These are phyloP conservation scores for Mesochorus sp. DNA, from an alignment of 2,888 invertebrate genomes.

Conservation along the genomic window DNA sequence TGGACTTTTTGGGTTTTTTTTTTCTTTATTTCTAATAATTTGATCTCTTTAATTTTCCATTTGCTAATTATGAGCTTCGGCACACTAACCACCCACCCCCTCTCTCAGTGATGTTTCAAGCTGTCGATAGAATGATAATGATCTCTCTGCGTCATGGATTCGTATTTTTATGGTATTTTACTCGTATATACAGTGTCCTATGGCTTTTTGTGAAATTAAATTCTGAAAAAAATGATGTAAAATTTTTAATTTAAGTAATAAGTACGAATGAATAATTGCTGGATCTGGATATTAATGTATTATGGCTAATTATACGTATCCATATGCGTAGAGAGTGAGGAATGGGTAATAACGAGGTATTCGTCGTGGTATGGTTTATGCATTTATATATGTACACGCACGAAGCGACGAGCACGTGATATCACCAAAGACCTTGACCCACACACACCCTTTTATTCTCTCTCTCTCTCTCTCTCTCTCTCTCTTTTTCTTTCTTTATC, in stretches of 20 bases:
- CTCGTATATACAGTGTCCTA: no score
- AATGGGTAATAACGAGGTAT: conserved; percentile 27
- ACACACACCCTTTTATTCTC: conserved; percentile 25
- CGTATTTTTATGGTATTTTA: no score
- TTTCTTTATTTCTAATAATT: conserved; percentile 11
- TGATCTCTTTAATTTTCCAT: conserved; percentile 27
- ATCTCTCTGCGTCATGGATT: no score
- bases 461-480: conserved; percentile 18
- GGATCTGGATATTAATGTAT: no score
- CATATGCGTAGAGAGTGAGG: no score
- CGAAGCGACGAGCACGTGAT: conserved; percentile 43
- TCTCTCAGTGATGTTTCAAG: conserved; percentile 65
- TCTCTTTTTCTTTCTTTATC: neutral
- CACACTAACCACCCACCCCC: conserved; percentile 66
- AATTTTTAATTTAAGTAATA: no score
- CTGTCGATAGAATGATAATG: conserved; percentile 34
- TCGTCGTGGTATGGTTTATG: conserved; percentile 37
- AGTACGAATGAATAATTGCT: no score
- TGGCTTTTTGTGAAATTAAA: no score
- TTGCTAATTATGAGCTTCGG: conserved; percentile 58
- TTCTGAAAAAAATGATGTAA: no score
- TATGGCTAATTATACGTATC: no score
- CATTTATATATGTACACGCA: conserved; percentile 48
- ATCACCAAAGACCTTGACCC: conserved; percentile 55
- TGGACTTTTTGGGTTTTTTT: neutral